Evolutionary conservation across 2,888 invertebrate genomes (phyloP), one percentile per base, ranked within the genome.

Genomic region (Caenorhabditis imperialis): DNA sequence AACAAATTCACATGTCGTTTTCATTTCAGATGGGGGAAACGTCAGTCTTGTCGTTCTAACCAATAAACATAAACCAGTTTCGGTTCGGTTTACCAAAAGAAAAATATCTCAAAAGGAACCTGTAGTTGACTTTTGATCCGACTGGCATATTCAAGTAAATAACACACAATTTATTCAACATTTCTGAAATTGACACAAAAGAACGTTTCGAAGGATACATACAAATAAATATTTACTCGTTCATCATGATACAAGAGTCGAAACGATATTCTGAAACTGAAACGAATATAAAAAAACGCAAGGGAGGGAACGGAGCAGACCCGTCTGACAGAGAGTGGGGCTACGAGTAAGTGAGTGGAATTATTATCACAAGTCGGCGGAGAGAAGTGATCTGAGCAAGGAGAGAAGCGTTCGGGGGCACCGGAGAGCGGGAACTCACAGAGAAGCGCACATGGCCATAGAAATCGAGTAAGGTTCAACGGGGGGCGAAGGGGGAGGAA

Each of bases 391-490:
- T 55, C n/a, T 16, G 57, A 67, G 67, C 35, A 57, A 57, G n/a
- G 25, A 51, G 58, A 23, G 40, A n/a, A 53, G 12, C 33, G 51
- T 12, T 27, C n/a, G 23, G 54, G 22, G 18, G 30, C 55, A 57
- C 57, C 57, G 57, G 67, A 67, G 38, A 50, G 3, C 25, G 20
- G 40, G 40, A 54, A 54, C 55, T 57, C 57, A 67, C 57, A 67
- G 57, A 67, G 54, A 60, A 50, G 54, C 53, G 54, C 57, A 55
- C 55, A 63, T 63, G 55, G 55, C 63, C 63, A 65, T 65, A 65
- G 35, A 65, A 65, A 48, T 55, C 55, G 63, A 55, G 48, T 65
- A 65, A 38, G n/a, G 22, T 30, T 37, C 47, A 27, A 54, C 27
- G 10, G 23, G 35, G n/a, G 44, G n/a, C n/a, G n/a, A n/a, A 23